Evolutionary conservation across 2,113 vertebrate genomes (phyloP).

Genomic region (Dendrocopos noguchii): DNA sequence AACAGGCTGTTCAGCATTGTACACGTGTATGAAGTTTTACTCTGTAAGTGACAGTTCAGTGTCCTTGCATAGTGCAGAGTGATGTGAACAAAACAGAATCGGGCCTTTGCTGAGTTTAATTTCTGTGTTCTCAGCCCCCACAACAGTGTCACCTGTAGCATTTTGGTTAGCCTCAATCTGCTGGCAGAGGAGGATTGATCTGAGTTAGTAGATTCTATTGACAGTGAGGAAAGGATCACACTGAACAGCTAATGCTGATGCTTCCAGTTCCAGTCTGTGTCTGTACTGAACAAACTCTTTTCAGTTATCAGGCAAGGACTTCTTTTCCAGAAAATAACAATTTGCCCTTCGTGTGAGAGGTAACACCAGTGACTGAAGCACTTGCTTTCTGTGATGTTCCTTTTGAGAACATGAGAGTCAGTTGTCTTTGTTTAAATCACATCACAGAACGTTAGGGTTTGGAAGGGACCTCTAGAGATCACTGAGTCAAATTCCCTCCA

Average conservation of each 20-base stretch:
- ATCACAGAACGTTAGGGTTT: neutral
- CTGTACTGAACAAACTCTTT: neutral
- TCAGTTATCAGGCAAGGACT: neutral
- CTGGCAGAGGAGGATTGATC: neutral
- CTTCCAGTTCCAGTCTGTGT: neutral
- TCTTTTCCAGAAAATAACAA: neutral
- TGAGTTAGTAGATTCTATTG: neutral
- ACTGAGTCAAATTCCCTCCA: too few species aligned
- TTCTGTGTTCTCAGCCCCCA: neutral
- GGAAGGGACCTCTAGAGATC: too few species aligned
- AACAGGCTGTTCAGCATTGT: neutral
- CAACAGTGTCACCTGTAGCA: neutral
- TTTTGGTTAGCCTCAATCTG: neutral
- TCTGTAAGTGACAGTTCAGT: neutral
- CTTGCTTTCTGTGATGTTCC: neutral
- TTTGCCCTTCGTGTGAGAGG: neutral
- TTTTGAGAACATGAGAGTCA: neutral
- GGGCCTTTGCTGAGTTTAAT: neutral
- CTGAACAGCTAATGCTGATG: neutral
- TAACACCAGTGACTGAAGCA: neutral
- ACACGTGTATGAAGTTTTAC: neutral
- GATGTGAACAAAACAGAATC: neutral
- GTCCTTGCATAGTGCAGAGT: neutral
- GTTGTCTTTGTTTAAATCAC: neutral
- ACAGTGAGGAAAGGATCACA: neutral